Conservation (phyloP, 2,888 invertebrate genomes). For the Globia sparganii region DNA sequence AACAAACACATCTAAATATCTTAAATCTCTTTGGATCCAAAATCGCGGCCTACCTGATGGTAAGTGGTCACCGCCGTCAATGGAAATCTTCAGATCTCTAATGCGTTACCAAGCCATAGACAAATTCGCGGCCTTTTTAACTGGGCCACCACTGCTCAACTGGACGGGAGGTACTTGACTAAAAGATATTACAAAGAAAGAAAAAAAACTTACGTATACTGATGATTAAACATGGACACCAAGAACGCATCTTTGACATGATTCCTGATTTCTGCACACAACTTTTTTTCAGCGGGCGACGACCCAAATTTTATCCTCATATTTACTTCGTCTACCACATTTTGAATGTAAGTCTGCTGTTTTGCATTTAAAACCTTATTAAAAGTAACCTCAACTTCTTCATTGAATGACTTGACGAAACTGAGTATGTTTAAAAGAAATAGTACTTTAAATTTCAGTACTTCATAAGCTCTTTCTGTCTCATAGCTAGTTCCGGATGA, state of each 20-base stretch:
- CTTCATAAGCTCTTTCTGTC: fast-evolving
- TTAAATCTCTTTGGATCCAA: too few species aligned
- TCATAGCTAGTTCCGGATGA: fast-evolving
- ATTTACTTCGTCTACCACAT: conserved; percentile 20
- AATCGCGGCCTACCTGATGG: too few species aligned
- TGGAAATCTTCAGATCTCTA: too few species aligned
- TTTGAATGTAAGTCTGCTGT: background rate
- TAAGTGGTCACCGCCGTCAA: too few species aligned
- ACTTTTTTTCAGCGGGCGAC: background rate
- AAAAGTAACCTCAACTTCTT: conserved; percentile 31
- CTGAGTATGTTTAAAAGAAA: conserved; percentile 30
- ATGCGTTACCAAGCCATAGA: too few species aligned
- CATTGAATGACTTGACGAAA: conserved; percentile 8
- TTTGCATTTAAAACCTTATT: background rate
- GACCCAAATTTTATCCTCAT: conserved; percentile 1
- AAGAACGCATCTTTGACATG: conserved; percentile 4
- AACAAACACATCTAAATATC: too few species aligned
- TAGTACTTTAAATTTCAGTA: conserved; percentile 25
- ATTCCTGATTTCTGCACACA: conserved; percentile 13
- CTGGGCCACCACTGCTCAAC: background rate
- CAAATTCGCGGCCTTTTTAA: background rate
- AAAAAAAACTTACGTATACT: conserved; percentile 20
- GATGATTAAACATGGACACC: conserved; percentile 28
- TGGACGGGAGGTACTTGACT: background rate
- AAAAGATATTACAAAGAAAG: background rate